Base-by-base conservation (phyloP, 2,888 invertebrate species). In the Perithous albicinctus region DNA sequence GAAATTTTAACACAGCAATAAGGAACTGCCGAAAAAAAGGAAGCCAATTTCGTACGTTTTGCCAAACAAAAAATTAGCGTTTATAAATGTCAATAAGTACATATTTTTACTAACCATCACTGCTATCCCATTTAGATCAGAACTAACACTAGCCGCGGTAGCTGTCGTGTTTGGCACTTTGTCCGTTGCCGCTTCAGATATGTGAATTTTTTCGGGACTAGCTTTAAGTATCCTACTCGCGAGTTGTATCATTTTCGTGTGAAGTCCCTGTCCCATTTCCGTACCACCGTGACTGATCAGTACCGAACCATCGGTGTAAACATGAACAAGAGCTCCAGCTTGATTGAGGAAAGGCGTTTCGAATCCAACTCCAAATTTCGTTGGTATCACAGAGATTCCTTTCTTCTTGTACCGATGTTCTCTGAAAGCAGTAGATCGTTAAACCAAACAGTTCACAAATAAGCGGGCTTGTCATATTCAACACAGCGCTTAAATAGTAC, bases 231-330 rank as follows among this genome's bases (percentile, higher is more conserved):
- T 94, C 82, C 96, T 94, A 56, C 97, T 96, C 2, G 97, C 97
- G 10, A 98, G 96, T 95, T 99, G 98, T 72, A 98, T 96, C 96
- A 98, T 98, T 94, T 99, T 99, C 0, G 98, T 99, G 91, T 98
- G 97, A 3, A 99, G 93, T 0, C 99, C 99, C 93, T 99, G 99
- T 0, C 99, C 99, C 96, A 99, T 99, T 94, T 99, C 99, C 7
- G 97, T 96, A n/a, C 98, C 99, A 38, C 98, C 98, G 90, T 98
- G 98, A 0, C 96, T 95, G 18, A 99, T 88, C 10, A 99, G 94
- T 1, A 99, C 97, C 0, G 98, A 97, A 0, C 98, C 98, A 92
- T 97, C 97, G 0, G 94, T 94, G 90, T 99, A 98, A n/a, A 98
- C 94, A 51, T 97, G 95, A 1, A 99, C 94, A 72, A 99, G 93